Conservation (phyloP, 1,140 invertebrate species). For the Drosophila teissieri region DNA sequence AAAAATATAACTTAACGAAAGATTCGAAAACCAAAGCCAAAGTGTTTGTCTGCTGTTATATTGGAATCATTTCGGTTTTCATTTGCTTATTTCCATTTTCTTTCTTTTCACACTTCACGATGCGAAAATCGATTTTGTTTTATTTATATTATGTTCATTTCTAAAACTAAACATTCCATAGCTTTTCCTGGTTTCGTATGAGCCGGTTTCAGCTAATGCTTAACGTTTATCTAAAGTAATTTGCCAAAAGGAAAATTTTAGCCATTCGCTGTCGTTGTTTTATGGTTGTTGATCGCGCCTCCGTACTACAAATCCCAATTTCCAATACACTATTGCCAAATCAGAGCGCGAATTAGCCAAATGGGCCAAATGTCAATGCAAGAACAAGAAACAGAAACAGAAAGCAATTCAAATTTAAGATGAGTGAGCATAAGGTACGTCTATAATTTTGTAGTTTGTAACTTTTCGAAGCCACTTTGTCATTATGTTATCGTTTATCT, state of each 20-base stretch:
- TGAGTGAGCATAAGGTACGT: slow-evolving; percentile 84
- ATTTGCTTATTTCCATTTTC: slow-evolving; percentile 11
- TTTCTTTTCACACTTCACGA: neutral
- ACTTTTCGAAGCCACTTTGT: slow-evolving; percentile 45
- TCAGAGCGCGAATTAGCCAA: slow-evolving; percentile 29
- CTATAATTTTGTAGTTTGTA: slow-evolving; percentile 60
- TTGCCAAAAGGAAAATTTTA: slow-evolving; percentile 50
- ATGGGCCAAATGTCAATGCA: slow-evolving; percentile 62
- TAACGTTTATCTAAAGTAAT: slow-evolving; percentile 52
- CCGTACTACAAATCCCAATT: slow-evolving; percentile 47
- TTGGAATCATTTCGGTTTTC: slow-evolving; percentile 48
- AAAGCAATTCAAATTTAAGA: slow-evolving; percentile 80
- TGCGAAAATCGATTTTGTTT: neutral
- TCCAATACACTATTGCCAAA: slow-evolving; percentile 34
- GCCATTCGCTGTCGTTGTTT: slow-evolving; percentile 56
- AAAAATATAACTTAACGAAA: slow-evolving; percentile 58
- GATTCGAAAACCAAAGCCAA: slow-evolving; percentile 68
- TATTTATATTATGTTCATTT: neutral
- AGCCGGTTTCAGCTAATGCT: slow-evolving; percentile 57
- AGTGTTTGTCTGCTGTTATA: slow-evolving; percentile 75
- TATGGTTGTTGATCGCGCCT: slow-evolving; percentile 59
- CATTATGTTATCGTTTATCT: slow-evolving; percentile 59
- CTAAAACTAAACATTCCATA: neutral
- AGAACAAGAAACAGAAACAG: slow-evolving; percentile 76
- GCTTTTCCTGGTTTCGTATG: slow-evolving; percentile 22